Conservation (phyloP, 2,797 vertebrate species). For the Muraenolepis orangiensis region DNA sequence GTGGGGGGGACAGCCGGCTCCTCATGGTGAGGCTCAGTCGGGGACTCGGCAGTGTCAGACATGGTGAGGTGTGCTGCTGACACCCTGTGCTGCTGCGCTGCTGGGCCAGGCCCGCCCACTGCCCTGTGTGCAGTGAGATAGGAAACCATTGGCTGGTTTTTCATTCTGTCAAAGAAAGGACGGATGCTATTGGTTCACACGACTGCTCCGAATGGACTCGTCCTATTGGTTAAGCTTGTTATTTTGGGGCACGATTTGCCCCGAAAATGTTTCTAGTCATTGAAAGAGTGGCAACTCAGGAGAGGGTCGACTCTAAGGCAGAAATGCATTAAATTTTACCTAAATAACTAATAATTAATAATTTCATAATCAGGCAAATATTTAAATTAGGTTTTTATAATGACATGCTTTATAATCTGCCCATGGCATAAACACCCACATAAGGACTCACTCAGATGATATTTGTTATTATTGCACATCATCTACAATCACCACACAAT, state of each 20-base stretch:
- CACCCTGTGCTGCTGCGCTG: neutral
- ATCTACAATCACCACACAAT: constrained; percentile 45
- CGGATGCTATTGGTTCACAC: constrained; percentile 39
- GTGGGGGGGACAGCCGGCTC: constrained; percentile 54
- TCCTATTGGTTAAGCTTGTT: constrained; percentile 45
- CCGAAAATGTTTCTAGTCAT: neutral
- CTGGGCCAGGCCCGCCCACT: neutral
- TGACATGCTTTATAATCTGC: neutral
- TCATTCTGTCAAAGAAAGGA: neutral
- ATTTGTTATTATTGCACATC: neutral
- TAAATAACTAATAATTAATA: neutral
- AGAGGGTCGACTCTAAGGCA: neutral
- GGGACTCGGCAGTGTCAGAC: constrained; percentile 76
- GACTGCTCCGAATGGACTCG: neutral
- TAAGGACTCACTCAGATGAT: neutral
- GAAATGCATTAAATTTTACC: neutral
- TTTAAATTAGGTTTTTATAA: too few relatives aligned
- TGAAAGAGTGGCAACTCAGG: neutral
- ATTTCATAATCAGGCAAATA: too few relatives aligned
- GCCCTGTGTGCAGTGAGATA: too few relatives aligned
- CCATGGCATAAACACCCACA: neutral
- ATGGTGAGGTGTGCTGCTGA: constrained; percentile 58
- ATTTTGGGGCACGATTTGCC: neutral
- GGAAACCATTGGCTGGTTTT: neutral
- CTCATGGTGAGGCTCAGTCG: constrained; percentile 70